Evolutionary conservation across 2,888 invertebrate species (phyloP).

Genomic region (Microchrysa polita): DNA sequence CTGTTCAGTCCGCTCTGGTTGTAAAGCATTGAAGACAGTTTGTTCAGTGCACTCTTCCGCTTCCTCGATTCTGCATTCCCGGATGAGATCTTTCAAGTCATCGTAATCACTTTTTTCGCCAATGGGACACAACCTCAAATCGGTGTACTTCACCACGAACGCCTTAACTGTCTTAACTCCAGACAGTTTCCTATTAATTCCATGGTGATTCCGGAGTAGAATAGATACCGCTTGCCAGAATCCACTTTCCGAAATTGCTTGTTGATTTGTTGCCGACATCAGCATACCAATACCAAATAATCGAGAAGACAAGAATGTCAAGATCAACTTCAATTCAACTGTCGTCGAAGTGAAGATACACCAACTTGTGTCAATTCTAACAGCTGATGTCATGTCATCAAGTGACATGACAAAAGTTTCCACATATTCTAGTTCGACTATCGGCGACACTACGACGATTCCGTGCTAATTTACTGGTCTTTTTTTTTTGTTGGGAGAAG

Average conservation of each 20-base stretch:
- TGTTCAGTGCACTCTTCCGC: neutral
- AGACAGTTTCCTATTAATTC: slow-evolving; percentile 77
- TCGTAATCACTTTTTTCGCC: neutral
- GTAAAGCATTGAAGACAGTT: neutral
- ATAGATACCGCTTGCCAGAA: slow-evolving; percentile 75
- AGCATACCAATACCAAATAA: too few relatives aligned
- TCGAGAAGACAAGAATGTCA: too few relatives aligned
- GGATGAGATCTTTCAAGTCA: neutral
- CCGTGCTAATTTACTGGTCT: too few relatives aligned
- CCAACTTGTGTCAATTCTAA: too few relatives aligned
- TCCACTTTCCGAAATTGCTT: slow-evolving; percentile 53
- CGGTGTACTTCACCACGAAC: neutral
- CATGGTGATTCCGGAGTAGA: slow-evolving; percentile 74
- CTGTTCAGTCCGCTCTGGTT: neutral
- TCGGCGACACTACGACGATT: too few relatives aligned
- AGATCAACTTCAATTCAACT: too few relatives aligned
- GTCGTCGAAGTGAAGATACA: too few relatives aligned
- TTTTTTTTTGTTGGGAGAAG: neutral
- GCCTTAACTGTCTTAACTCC: slow-evolving; percentile 59
- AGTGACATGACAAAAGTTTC: too few relatives aligned
- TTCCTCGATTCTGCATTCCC: neutral
- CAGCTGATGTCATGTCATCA: too few relatives aligned
- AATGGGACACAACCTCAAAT: neutral
- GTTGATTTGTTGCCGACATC: neutral
- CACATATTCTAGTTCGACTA: too few relatives aligned